Conservation (phyloP, 2,113 vertebrate genomes). For the Chloebia gouldiae region DNA sequence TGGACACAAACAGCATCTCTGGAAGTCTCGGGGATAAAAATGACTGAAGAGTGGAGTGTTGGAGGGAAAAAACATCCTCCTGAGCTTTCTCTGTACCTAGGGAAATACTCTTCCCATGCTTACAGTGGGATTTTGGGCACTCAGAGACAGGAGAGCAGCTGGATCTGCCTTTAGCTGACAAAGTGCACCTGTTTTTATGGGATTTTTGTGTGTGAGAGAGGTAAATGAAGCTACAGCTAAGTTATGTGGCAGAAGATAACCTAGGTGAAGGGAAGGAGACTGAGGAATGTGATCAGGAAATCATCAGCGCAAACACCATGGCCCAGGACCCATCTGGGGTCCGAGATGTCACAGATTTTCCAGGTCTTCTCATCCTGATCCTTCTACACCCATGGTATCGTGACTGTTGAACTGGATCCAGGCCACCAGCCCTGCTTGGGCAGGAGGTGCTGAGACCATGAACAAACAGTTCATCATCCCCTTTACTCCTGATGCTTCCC, state of each 20-base stretch:
- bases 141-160: background rate
- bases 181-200: background rate
- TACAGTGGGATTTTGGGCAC: background rate
- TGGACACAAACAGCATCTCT: background rate
- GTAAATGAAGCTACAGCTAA: background rate
- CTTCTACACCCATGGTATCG: background rate
- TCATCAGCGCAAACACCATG: background rate
- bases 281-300: background rate
- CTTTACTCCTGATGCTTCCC: background rate
- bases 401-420: no score
- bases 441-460: background rate
- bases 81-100: background rate
- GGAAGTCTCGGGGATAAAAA: background rate
- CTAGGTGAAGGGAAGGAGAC: background rate
- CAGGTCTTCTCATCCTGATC: background rate
- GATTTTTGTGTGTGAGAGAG: background rate
- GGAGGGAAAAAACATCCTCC: background rate
- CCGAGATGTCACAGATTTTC: background rate
- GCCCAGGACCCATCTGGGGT: rapidly evolving
- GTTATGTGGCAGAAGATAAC: background rate
- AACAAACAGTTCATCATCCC: rapidly evolving
- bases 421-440: background rate
- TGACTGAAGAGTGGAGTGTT: background rate
- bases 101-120: background rate
- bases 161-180: background rate